Evolutionary conservation across 2,797 vertebrate genomes (phyloP).

Genomic region (Epinephelus malabaricus): DNA sequence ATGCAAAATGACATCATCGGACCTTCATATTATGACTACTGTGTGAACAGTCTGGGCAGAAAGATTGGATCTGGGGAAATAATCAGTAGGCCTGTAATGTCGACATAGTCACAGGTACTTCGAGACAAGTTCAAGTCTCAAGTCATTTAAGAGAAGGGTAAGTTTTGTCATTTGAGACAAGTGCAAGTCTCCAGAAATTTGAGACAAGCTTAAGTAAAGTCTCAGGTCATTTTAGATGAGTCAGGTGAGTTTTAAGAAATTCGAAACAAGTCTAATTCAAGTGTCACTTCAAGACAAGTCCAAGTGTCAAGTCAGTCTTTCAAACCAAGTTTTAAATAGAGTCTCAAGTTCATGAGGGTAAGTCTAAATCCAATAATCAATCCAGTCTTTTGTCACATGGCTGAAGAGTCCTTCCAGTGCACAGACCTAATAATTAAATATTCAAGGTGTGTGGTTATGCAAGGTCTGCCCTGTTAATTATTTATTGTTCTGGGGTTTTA

Average conservation of each 20-base stretch:
- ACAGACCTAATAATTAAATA: slow-evolving; percentile 8
- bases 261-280: neutral
- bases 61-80: too few relatives aligned
- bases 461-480: neutral
- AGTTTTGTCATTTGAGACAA: neutral
- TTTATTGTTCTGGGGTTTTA: slow-evolving; percentile 18
- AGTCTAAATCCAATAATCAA: neutral
- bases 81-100: too few relatives aligned
- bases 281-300: neutral
- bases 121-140: neutral
- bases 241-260: neutral
- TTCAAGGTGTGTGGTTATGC: slow-evolving; percentile 27
- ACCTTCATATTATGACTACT: too few relatives aligned
- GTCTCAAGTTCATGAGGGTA: neutral
- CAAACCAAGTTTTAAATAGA: neutral
- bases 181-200: neutral
- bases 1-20: too few relatives aligned
- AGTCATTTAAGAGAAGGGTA: neutral
- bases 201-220: neutral
- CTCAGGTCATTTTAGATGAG: too few relatives aligned
- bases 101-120: neutral
- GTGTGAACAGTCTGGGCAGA: too few relatives aligned
- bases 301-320: neutral
- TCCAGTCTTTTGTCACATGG: neutral
- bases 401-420: neutral